These are phyloP conservation scores for Seira sanloemensis DNA, from an alignment of 2,888 invertebrate genomes.

Conservation along the genomic window DNA sequence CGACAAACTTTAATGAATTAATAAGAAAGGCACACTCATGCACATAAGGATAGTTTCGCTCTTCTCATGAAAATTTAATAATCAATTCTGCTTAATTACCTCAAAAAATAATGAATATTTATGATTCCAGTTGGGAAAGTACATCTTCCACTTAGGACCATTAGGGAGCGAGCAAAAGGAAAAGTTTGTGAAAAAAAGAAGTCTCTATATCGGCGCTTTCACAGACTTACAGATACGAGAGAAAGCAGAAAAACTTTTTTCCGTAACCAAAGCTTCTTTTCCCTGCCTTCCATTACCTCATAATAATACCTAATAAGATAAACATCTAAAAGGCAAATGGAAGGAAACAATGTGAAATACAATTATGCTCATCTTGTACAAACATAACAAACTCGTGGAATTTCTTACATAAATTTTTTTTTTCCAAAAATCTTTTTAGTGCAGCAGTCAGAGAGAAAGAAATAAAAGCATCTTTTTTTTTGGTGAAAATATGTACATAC, in stretches of 20 bases:
- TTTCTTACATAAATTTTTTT: too few relatives aligned
- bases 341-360: not conserved
- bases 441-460: too few relatives aligned
- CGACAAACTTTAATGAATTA: too few relatives aligned
- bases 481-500: too few relatives aligned
- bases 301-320: not conserved
- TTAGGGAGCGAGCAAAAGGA: not conserved
- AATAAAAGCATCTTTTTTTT: too few relatives aligned
- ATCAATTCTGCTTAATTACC: constrained; percentile 48
- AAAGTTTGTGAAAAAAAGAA: not conserved
- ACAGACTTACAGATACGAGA: not conserved
- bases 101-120: constrained; percentile 50
- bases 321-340: not conserved
- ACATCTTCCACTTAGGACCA: not conserved
- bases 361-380: not conserved
- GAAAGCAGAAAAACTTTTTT: not conserved
- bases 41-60: not conserved
- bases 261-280: not conserved
- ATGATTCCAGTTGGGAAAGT: constrained; percentile 23
- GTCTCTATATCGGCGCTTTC: not conserved
- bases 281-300: not conserved
- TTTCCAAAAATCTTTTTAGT: too few relatives aligned
- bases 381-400: too few relatives aligned
- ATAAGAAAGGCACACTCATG: not conserved
- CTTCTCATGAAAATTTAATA: constrained; percentile 50